Percentiles rank a stretch among this genome's conserved stretches.
Conservation (phyloP, 2,797 vertebrate species). For the Crenichthys baileyi region DNA sequence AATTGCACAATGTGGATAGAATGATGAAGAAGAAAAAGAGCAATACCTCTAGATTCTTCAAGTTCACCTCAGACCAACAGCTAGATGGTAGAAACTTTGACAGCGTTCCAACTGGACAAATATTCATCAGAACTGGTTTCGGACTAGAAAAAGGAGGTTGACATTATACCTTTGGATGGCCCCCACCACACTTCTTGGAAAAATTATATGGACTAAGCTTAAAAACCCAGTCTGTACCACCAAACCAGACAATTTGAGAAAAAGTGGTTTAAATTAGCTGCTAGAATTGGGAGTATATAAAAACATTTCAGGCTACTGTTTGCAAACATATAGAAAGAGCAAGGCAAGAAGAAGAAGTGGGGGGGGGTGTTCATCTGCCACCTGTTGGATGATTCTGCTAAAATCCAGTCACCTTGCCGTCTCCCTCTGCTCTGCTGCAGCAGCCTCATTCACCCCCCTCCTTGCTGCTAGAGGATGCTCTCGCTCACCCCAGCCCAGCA, state of each 20-base stretch:
- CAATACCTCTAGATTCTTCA: background rate
- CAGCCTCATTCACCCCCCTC: slow-evolving; percentile 56
- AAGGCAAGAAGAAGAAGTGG: background rate
- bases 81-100: background rate
- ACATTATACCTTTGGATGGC: too few species aligned
- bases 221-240: too few species aligned
- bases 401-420: slow-evolving; percentile 64
- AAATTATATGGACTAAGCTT: too few species aligned
- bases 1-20: background rate
- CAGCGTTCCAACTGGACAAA: background rate
- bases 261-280: too few species aligned
- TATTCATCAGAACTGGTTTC: too few species aligned
- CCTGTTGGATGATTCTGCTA: slow-evolving; percentile 62
- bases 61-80: background rate
- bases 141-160: too few species aligned
- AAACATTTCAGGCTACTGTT: background rate
- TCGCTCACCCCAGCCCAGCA: slow-evolving; percentile 41
- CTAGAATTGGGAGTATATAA: background rate
- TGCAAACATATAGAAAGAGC: slow-evolving; percentile 6
- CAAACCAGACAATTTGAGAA: too few species aligned
- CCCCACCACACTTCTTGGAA: too few species aligned
- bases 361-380: slow-evolving; percentile 54
- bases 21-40: background rate
- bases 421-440: slow-evolving; percentile 49
- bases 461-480: slow-evolving; percentile 39